phyloP scores from a whole-genome alignment of 2,888 invertebrate genomes.

The Nomada fabriciana region DNA sequence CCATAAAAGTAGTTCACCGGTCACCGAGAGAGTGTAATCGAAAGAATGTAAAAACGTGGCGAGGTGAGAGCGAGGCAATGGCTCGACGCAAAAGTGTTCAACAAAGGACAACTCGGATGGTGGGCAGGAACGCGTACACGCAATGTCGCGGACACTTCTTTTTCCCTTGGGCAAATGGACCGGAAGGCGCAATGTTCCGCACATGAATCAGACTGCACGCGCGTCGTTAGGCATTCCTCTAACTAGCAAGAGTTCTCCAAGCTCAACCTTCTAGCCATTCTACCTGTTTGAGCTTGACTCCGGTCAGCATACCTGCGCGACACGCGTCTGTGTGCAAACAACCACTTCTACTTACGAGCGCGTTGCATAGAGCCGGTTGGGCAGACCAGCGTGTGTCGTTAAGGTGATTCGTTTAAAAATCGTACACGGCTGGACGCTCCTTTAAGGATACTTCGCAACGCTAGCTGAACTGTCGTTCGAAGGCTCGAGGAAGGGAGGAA shows the following conservation, averaged over 20 bases:
- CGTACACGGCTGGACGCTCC: constrained; percentile 42
- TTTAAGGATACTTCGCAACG: constrained; percentile 57
- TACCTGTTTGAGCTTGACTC: constrained; percentile 38
- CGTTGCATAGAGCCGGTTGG: constrained; percentile 11
- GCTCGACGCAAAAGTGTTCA: not conserved
- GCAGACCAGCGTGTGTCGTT: constrained; percentile 50
- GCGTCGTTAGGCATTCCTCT: constrained; percentile 51
- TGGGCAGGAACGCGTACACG: not conserved
- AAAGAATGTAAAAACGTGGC: not conserved
- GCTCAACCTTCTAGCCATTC: constrained; percentile 13
- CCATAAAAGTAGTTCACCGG: not conserved
- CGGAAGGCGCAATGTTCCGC: constrained; percentile 53
- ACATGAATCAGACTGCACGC: constrained; percentile 33
- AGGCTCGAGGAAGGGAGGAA: constrained; percentile 13
- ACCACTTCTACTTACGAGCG: constrained; percentile 16
- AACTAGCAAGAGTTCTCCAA: constrained; percentile 21
- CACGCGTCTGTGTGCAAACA: not conserved
- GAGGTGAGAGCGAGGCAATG: not conserved
- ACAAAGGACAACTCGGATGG: constrained; percentile 4
- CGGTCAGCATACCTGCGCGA: not conserved
- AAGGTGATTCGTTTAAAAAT: constrained; percentile 55
- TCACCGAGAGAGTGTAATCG: not conserved
- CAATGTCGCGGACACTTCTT: constrained; percentile 15
- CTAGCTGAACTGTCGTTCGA: constrained; percentile 41
- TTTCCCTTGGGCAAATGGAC: constrained; percentile 40